Percentiles rank a stretch among this genome's conserved stretches.
Conservation (phyloP, 2,888 invertebrate genomes). For the Charanyca ferruginea region DNA sequence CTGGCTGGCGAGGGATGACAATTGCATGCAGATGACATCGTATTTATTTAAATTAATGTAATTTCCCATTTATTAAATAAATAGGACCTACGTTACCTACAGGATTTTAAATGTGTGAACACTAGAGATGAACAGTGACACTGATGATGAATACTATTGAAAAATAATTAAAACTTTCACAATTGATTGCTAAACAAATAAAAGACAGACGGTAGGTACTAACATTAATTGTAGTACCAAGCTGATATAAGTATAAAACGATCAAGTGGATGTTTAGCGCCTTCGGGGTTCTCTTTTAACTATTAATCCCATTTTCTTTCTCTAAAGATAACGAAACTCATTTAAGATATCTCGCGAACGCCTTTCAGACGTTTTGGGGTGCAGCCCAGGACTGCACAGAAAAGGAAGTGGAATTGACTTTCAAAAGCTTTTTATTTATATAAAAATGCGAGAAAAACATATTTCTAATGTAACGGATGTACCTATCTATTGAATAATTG, state of each 20-base stretch:
- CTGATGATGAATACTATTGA: neutral
- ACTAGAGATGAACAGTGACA: neutral
- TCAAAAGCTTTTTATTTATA: constrained; percentile 2
- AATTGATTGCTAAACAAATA: constrained; percentile 19
- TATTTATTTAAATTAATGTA: constrained; percentile 26
- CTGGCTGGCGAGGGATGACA: constrained; percentile 18
- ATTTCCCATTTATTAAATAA: constrained; percentile 35
- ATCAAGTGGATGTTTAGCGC: constrained; percentile 78
- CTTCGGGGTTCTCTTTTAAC: constrained; percentile 84
- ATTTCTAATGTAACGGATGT: constrained; percentile 15
- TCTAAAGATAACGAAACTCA: constrained; percentile 90
- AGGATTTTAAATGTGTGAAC: constrained; percentile 36
- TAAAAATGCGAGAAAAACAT: neutral
- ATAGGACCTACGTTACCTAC: constrained; percentile 19
- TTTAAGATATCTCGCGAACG: constrained; percentile 89
- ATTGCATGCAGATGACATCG: constrained; percentile 15
- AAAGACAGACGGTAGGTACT: neutral
- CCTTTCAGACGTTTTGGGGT: constrained; percentile 88
- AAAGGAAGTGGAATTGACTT: constrained; percentile 66
- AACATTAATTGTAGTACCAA: neutral
- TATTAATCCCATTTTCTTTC: constrained; percentile 90
- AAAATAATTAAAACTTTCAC: neutral
- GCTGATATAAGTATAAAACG: constrained; percentile 57
- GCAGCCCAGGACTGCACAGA: constrained; percentile 76
- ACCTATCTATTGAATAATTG: neutral